These are phyloP conservation scores for Ianthella basta DNA, from an alignment of 37 sponge, comb jelly and placozoan genomes.

Conservation along the genomic window DNA sequence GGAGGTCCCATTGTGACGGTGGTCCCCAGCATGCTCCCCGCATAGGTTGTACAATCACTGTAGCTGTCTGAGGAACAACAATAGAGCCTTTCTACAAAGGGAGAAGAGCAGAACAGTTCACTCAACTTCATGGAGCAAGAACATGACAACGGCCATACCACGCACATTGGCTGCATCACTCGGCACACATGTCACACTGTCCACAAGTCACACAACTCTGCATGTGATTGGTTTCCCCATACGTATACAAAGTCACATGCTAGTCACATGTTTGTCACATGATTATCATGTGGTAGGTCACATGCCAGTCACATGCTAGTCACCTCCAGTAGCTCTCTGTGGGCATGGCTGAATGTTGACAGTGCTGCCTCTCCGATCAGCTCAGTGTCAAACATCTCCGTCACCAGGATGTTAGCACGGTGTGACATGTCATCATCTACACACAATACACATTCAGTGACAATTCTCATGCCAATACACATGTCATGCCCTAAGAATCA, in stretches of 20 bases:
- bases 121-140: neutral
- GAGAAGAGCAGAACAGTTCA: neutral
- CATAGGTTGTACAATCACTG: constrained; percentile 52
- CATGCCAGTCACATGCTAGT: neutral
- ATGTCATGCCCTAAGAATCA: neutral
- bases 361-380: constrained; percentile 88
- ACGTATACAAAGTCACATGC: too few relatives aligned
- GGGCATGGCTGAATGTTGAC: constrained; percentile 72
- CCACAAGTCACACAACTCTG: neutral
- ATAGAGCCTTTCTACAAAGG: constrained; percentile 28
- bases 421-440: constrained; percentile 55
- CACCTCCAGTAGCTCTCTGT: constrained; percentile 71
- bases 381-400: constrained; percentile 89
- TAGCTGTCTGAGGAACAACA: constrained; percentile 67
- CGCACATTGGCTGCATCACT: neutral
- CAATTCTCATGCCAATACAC: constrained; percentile 1
- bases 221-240: neutral
- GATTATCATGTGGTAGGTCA: too few relatives aligned
- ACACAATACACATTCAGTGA: neutral
- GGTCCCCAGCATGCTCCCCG: constrained; percentile 60
- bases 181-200: too few relatives aligned
- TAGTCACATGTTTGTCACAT: too few relatives aligned
- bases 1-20: constrained; percentile 66
- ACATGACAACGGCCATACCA: neutral
- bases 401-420: constrained; percentile 76